Conservation (phyloP, 2,888 invertebrate genomes). For the Hemistola chrysoprasaria region DNA sequence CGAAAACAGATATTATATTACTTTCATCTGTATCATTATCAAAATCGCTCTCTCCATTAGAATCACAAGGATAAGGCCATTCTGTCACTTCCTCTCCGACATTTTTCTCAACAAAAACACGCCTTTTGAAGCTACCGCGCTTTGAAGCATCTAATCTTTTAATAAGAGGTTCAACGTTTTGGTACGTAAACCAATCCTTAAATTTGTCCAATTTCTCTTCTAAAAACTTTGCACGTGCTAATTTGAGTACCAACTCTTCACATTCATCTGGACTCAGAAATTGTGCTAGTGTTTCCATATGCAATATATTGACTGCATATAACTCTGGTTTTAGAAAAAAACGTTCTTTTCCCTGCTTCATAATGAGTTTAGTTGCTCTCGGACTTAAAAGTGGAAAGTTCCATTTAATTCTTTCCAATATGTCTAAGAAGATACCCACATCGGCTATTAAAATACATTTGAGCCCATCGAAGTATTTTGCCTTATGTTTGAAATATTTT, state of each 20-base stretch:
- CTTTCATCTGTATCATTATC: too few species aligned
- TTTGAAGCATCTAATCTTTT: slow-evolving; percentile 42
- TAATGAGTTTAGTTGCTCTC: slow-evolving; percentile 41
- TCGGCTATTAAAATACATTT: slow-evolving; percentile 47
- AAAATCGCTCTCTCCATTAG: not conserved
- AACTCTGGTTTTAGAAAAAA: slow-evolving; percentile 48
- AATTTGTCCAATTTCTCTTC: not conserved
- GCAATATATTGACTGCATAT: slow-evolving; percentile 44
- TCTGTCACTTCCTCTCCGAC: slow-evolving; percentile 36
- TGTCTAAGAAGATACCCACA: slow-evolving; percentile 43
- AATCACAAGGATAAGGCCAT: slow-evolving; percentile 38
- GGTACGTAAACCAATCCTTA: slow-evolving; percentile 43
- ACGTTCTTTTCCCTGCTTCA: slow-evolving; percentile 44
- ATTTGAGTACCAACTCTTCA: slow-evolving; percentile 41
- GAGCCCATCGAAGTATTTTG: slow-evolving; percentile 40
- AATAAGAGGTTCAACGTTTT: slow-evolving; percentile 49
- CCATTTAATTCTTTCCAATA: slow-evolving; percentile 38
- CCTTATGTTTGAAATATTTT: slow-evolving; percentile 15
- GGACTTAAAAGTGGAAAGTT: slow-evolving; percentile 32
- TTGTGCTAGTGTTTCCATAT: slow-evolving; percentile 44
- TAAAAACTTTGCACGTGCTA: slow-evolving; percentile 52
- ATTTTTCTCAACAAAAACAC: slow-evolving; percentile 47
- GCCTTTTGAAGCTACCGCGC: slow-evolving; percentile 44
- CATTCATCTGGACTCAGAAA: slow-evolving; percentile 44
- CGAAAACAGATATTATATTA: too few species aligned